Evolutionary conservation across 1,140 invertebrate species (phyloP), one percentile per base, ranked within the genome.

Genomic region (Achatina immaculata): DNA sequence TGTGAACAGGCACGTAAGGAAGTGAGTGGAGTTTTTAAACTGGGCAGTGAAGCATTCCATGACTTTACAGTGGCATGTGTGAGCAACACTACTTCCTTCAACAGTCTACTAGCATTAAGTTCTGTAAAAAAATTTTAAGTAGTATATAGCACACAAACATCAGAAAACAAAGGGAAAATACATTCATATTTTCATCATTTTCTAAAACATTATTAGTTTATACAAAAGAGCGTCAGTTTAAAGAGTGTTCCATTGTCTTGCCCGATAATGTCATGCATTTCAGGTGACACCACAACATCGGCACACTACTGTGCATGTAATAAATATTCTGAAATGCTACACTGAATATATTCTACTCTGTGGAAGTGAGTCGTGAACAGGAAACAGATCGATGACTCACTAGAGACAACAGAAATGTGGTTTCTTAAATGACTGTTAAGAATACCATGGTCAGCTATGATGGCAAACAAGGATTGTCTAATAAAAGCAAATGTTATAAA

Each of bases 1-100:
- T 92, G 93, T 36, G 93, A 84, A 31, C 91, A 92, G 7, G 89
- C 83, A 90, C 81, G 92, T 91, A 86, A 77, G n/a, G 71, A 11
- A n/a, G 66, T 42, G 40, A 72, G 65, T 42, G 83, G 81, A 38
- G 78, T 34, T 36, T 77, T 69, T 19, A 86, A 73, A 40, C 71
- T 36, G 21, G 86, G 88, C 24, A 86, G 82, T 34, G 81, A 21
- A 31, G 79, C 31, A 14, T 83, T 82, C 86, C 86, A 86, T 43
- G 79, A 73, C 43, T 78, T 68, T 73, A 86, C 86, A 38, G 85
- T 76, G 31, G 79, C 80, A 77, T 85, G 79, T 24, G 86, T 80
- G 28, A 81, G 74, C 19, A 68, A 74, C 28, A 84, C 77, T 0
- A 86, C 81, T 72, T 81, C 78, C 43, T 75, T 75, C 73, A 83